Conservation (phyloP, 64 coral and sea anemone species). For the Pocillopora verrucosa region DNA sequence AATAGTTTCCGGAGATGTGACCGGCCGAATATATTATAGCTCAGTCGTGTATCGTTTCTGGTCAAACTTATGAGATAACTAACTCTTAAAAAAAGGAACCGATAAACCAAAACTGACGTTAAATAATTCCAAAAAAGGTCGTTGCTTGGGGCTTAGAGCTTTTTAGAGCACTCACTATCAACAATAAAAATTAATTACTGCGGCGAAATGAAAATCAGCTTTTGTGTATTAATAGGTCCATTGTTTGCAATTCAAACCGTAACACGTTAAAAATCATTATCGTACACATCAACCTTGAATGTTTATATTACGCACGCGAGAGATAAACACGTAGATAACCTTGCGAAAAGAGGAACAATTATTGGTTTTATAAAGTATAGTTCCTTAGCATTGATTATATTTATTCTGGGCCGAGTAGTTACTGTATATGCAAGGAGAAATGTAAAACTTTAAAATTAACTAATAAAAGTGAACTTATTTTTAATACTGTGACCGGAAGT, state of each 20-base stretch:
- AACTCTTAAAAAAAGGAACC: neutral
- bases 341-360: constrained; percentile 61
- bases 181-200: neutral
- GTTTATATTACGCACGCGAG: constrained; percentile 28
- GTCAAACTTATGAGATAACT: constrained; percentile 47
- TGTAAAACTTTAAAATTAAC: constrained; percentile 15
- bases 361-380: constrained; percentile 70
- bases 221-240: constrained; percentile 26
- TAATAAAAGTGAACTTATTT: neutral
- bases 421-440: neutral
- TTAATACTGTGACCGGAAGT: neutral
- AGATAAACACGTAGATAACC: constrained; percentile 66
- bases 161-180: constrained; percentile 19
- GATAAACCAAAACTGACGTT: constrained; percentile 22
- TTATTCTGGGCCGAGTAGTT: constrained; percentile 61
- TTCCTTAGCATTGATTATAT: constrained; percentile 60
- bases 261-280: constrained; percentile 25
- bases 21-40: constrained; percentile 1
- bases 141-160: neutral
- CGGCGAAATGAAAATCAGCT: neutral
- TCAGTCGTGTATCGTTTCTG: neutral
- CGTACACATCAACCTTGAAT: constrained; percentile 31
- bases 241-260: neutral
- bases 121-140: constrained; percentile 47
- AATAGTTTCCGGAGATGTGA: neutral